These are phyloP conservation scores for Shinisaurus crocodilurus DNA, from an alignment of 2,113 vertebrate species.

Conservation along the genomic window DNA sequence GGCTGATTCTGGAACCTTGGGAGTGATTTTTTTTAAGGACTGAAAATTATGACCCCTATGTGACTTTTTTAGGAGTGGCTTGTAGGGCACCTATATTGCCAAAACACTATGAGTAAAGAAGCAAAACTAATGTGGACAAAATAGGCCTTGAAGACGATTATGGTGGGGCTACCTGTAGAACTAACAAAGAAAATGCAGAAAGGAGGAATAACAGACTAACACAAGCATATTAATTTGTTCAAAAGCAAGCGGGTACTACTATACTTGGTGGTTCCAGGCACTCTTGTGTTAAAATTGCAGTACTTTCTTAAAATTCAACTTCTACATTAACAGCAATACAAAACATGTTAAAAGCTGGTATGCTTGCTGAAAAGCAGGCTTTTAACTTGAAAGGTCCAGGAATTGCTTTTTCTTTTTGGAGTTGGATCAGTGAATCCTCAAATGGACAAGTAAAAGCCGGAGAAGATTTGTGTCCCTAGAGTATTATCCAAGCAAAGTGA, in stretches of 20 bases:
- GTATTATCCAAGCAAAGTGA: not conserved
- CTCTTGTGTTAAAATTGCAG: not conserved
- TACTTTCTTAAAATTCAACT: not conserved
- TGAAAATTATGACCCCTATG: not conserved
- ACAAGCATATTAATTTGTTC: not conserved
- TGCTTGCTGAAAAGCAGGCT: not conserved
- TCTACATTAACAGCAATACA: fast-evolving
- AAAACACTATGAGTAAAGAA: not conserved
- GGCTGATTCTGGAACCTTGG: not conserved
- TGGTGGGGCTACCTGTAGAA: not conserved
- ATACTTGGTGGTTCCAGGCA: not conserved
- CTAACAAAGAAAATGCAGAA: not conserved
- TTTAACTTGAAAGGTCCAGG: fast-evolving
- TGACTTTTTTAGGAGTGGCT: not conserved
- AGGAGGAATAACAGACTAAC: not conserved
- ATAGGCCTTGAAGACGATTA: not conserved
- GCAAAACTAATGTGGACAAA: not conserved
- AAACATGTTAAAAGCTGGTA: not conserved
- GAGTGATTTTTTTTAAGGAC: not conserved
- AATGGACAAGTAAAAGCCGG: not conserved
- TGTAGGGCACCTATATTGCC: not conserved
- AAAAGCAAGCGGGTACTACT: not conserved
- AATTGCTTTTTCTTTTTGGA: fast-evolving
- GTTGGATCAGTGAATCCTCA: not conserved
- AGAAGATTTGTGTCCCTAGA: not conserved